Evolutionary conservation across 2,888 invertebrate genomes (phyloP).

Genomic region (Penaeus monodon): DNA sequence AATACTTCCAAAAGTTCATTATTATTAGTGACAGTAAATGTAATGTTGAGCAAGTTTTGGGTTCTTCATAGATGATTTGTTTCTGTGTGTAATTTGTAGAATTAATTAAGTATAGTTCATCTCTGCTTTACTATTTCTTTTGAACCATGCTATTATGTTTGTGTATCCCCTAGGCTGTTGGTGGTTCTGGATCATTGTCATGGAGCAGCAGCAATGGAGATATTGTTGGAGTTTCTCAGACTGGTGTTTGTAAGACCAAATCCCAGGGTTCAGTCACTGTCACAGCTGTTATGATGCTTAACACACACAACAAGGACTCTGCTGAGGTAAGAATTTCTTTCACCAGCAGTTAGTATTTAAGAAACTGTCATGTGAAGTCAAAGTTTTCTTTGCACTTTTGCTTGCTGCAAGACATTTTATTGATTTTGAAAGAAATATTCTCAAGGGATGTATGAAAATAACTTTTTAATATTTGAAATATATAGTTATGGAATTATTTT

Average conservation of each 20-base stretch:
- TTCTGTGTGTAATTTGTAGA: too few species aligned
- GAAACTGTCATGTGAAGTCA: neutral
- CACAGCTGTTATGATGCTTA: constrained; percentile 52
- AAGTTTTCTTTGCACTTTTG: neutral
- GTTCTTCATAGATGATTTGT: too few species aligned
- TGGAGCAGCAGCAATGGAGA: constrained; percentile 55
- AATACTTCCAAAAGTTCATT: too few species aligned
- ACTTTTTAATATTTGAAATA: neutral
- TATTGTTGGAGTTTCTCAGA: constrained; percentile 48
- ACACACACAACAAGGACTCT: constrained; percentile 51
- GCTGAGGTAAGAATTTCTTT: constrained; percentile 43
- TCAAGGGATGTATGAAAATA: too few species aligned
- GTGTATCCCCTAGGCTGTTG: constrained; percentile 28
- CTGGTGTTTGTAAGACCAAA: constrained; percentile 51
- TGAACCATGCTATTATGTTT: neutral
- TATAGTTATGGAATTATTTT: constrained; percentile 1
- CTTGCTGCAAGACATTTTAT: neutral
- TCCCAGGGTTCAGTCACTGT: constrained; percentile 40
- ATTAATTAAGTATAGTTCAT: too few species aligned
- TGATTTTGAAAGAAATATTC: too few species aligned
- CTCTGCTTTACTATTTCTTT: neutral
- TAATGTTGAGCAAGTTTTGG: too few species aligned
- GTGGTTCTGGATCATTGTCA: constrained; percentile 51
- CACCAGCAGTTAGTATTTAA: neutral
- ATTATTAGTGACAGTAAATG: too few species aligned